Conservation (phyloP, 2,113 vertebrate genomes). For the Brevimyrus niger region DNA sequence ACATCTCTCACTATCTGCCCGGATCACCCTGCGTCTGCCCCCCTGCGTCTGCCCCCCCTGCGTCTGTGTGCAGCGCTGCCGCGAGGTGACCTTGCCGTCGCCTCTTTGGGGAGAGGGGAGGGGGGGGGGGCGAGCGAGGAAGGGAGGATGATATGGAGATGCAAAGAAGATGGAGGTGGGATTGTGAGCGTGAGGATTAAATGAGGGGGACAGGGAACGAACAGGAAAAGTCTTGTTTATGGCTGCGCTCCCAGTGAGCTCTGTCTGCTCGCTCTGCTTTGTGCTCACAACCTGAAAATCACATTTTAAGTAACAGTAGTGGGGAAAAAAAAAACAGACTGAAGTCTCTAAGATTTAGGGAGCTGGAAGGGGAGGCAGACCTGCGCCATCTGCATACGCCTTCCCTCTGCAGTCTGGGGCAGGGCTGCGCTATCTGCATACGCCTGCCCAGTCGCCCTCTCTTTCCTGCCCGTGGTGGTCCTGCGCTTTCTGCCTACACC, state of each 20-base stretch:
- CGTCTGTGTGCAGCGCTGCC: background rate
- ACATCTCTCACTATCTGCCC: background rate
- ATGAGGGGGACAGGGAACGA: background rate
- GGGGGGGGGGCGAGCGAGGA: background rate
- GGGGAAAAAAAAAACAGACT: background rate
- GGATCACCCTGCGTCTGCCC: background rate
- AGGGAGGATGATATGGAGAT: background rate
- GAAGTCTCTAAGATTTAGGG: background rate
- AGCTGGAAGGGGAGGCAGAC: background rate
- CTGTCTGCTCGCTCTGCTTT: background rate
- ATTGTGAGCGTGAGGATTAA: background rate
- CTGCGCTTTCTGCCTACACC: no score
- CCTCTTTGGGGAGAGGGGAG: background rate
- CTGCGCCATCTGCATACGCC: background rate
- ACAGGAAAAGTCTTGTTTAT: conserved; percentile 10
- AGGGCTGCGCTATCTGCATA: no score
- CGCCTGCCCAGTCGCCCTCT: no score
- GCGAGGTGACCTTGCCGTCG: background rate
- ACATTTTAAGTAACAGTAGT: background rate
- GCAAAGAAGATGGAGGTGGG: background rate
- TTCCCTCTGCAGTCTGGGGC: background rate
- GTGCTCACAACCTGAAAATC: background rate
- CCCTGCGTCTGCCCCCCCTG: background rate
- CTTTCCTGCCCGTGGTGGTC: no score
- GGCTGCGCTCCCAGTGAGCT: background rate